A percentile compares a stretch with the other conserved stretches of the same genome.
phyloP scores from a whole-genome alignment of 2,888 invertebrate species.

The Lasius fuliginosus region DNA sequence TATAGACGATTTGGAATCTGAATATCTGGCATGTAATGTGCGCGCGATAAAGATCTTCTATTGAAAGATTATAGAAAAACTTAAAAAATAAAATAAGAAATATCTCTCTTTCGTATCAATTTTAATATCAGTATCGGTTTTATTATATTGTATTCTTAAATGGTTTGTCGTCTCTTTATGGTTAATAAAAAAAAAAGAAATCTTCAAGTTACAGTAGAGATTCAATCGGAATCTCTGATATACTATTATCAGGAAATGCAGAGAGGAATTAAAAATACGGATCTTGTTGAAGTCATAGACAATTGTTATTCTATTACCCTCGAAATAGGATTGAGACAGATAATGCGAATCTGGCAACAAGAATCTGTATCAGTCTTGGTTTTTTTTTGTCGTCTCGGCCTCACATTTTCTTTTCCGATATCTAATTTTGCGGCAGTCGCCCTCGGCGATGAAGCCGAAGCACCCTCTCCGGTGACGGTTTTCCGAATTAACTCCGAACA shows the following conservation, averaged over 20 bases:
- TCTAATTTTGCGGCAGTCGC: slow-evolving; percentile 56
- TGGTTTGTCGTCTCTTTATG: not conserved
- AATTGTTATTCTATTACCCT: slow-evolving; percentile 71
- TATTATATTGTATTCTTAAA: not conserved
- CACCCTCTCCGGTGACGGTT: slow-evolving; percentile 56
- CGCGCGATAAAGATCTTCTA: not conserved
- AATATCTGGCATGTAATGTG: not conserved
- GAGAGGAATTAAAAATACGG: not conserved
- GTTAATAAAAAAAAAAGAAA: not conserved
- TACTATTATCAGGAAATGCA: not conserved
- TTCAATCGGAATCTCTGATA: slow-evolving; percentile 10
- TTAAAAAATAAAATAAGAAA: not conserved
- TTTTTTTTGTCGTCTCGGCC: slow-evolving; percentile 25
- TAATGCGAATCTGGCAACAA: slow-evolving; percentile 61
- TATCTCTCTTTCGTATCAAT: not conserved
- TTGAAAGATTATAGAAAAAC: not conserved
- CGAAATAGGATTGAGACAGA: slow-evolving; percentile 70
- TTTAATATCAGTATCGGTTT: not conserved
- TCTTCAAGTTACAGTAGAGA: not conserved
- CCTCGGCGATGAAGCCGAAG: slow-evolving; percentile 40
- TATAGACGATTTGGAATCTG: not conserved
- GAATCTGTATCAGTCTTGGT: slow-evolving; percentile 62
- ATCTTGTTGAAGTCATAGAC: slow-evolving; percentile 39
- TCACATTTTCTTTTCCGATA: not conserved
- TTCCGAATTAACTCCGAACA: slow-evolving; percentile 56